Percentiles rank a stretch among this genome's conserved stretches.
phyloP scores from a whole-genome alignment of 2,113 vertebrate species.

The Psephotus haematonotus region DNA sequence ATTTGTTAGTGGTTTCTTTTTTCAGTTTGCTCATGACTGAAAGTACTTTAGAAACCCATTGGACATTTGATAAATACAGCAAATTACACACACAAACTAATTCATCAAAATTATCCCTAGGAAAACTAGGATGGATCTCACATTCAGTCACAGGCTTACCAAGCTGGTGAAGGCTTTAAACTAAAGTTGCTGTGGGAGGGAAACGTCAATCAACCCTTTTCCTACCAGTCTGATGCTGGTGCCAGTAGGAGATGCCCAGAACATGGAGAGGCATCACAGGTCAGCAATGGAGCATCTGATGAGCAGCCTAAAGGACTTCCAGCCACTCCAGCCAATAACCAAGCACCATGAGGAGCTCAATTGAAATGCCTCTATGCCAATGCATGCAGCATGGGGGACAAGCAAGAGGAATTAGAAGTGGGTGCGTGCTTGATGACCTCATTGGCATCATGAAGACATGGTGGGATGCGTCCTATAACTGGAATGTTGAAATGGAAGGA shows the following conservation, averaged over 20 bases:
- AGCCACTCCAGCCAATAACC: background rate
- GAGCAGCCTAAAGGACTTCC: background rate
- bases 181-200: background rate
- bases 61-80: background rate
- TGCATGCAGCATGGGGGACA: background rate
- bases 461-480: background rate
- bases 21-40: background rate
- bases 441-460: background rate
- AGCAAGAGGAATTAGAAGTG: background rate
- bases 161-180: background rate
- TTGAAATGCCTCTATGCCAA: background rate
- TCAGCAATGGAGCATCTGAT: background rate
- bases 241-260: background rate
- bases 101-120: background rate
- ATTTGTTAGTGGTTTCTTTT: background rate
- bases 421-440: background rate
- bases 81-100: background rate
- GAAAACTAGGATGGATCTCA: background rate
- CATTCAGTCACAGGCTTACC: background rate
- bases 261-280: background rate
- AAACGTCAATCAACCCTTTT: background rate
- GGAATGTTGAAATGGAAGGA: background rate
- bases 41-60: background rate
- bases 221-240: background rate
- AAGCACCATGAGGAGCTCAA: background rate